These are phyloP conservation scores for Mystacides longicornis DNA, from an alignment of 2,888 invertebrate species.

Conservation along the genomic window DNA sequence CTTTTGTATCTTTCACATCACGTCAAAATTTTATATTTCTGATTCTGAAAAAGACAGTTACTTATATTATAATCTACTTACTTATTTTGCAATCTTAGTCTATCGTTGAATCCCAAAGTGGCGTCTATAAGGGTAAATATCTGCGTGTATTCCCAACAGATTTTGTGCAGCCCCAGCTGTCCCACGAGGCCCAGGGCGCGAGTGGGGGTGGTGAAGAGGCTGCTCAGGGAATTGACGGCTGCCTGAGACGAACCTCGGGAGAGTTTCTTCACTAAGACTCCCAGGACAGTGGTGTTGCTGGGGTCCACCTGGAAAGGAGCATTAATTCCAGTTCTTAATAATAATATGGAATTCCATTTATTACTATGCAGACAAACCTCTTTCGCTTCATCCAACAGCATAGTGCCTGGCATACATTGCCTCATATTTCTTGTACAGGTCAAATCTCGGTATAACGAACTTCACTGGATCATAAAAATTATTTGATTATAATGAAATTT, in stretches of 20 bases:
- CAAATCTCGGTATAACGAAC: too few relatives aligned
- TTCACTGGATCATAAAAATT: too few relatives aligned
- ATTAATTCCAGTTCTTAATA: too few relatives aligned
- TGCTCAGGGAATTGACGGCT: conserved; percentile 35
- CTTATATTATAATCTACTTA: conserved; percentile 26
- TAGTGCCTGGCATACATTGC: too few relatives aligned
- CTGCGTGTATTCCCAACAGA: conserved; percentile 45
- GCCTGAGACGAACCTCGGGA: conserved; percentile 46
- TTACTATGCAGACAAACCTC: too few relatives aligned
- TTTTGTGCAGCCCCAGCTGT: conserved; percentile 43
- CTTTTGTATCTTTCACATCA: too few relatives aligned
- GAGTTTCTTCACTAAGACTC: conserved; percentile 41
- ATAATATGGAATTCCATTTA: too few relatives aligned
- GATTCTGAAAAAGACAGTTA: too few relatives aligned
- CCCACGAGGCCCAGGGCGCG: conserved; percentile 30
- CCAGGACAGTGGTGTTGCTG: conserved; percentile 43
- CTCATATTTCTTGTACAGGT: too few relatives aligned
- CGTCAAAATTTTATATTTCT: too few relatives aligned
- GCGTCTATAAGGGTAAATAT: conserved; percentile 43
- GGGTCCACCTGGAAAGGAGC: conserved; percentile 40
- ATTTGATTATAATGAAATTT: too few relatives aligned
- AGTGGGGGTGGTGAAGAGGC: conserved; percentile 18
- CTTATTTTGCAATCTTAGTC: conserved; percentile 44
- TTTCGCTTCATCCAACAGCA: too few relatives aligned
- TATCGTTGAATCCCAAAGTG: conserved; percentile 43